phyloP scores from a whole-genome alignment of 1,140 invertebrate genomes.

The Saccostrea echinata region DNA sequence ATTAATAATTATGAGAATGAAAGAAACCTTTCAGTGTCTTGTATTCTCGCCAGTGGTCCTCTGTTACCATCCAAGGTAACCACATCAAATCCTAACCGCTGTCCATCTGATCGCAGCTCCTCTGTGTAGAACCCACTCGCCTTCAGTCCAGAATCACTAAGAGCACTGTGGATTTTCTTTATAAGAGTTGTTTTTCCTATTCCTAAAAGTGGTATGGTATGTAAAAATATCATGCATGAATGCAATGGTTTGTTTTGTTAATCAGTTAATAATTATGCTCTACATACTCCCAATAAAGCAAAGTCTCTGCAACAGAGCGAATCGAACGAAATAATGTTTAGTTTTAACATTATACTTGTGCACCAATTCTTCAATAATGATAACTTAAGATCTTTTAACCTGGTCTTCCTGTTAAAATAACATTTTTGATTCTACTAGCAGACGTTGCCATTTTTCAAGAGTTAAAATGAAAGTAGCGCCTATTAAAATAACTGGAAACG shows the following conservation, averaged over 20 bases:
- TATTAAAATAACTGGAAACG: neutral
- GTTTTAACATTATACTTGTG: too few relatives aligned
- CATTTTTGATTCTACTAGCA: neutral
- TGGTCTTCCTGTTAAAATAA: slow-evolving; percentile 12
- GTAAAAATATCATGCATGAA: neutral
- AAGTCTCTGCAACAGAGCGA: too few relatives aligned
- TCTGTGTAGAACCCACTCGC: slow-evolving; percentile 85
- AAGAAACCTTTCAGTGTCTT: slow-evolving; percentile 16
- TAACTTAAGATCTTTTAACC: neutral
- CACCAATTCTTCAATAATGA: too few relatives aligned
- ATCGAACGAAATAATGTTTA: too few relatives aligned
- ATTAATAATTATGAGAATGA: too few relatives aligned
- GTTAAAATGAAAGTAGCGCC: slow-evolving; percentile 4
- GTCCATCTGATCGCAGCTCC: slow-evolving; percentile 81
- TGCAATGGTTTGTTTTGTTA: too few relatives aligned
- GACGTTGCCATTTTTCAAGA: slow-evolving; percentile 3
- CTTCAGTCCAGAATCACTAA: slow-evolving; percentile 75
- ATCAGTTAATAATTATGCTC: too few relatives aligned
- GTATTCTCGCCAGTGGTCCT: slow-evolving; percentile 81
- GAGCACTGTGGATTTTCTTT: slow-evolving; percentile 79
- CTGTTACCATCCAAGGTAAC: slow-evolving; percentile 81
- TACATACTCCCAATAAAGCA: too few relatives aligned
- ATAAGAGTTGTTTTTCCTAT: slow-evolving; percentile 85
- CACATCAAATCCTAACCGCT: slow-evolving; percentile 84
- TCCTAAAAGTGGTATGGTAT: slow-evolving; percentile 75